Evolutionary conservation across 2,888 invertebrate genomes (phyloP).

Genomic region (Arctia plantaginis): DNA sequence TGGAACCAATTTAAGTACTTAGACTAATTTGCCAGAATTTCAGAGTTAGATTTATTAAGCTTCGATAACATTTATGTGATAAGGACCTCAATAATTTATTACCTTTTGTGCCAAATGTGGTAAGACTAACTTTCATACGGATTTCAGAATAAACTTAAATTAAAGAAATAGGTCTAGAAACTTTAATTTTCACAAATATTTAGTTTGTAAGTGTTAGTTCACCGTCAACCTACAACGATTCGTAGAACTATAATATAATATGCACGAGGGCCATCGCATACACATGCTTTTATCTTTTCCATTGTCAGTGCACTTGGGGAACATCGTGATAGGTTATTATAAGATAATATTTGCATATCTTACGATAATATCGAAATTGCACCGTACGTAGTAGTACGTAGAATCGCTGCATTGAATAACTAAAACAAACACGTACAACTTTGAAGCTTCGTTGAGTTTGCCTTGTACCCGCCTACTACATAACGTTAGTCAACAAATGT

Average conservation of each 20-base stretch:
- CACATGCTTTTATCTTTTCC: background rate
- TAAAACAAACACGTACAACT: background rate
- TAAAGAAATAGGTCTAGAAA: background rate
- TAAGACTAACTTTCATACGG: background rate
- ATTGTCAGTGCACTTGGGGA: background rate
- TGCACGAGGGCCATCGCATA: background rate
- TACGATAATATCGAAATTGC: background rate
- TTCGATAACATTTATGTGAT: background rate
- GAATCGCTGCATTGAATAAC: background rate
- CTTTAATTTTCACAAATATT: background rate
- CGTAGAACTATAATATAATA: background rate
- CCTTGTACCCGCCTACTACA: background rate
- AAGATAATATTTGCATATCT: background rate
- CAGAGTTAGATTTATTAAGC: background rate
- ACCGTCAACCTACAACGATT: background rate
- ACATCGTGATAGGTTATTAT: background rate
- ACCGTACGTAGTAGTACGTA: no score
- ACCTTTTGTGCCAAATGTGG: background rate
- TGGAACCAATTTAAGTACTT: background rate
- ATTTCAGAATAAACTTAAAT: background rate
- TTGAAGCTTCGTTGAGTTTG: background rate
- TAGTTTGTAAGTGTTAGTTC: background rate
- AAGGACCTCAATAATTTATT: background rate
- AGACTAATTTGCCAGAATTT: background rate
- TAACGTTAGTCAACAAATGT: background rate